Conservation (phyloP, 1,140 invertebrate genomes). For the Drosophila pseudoananassae region DNA sequence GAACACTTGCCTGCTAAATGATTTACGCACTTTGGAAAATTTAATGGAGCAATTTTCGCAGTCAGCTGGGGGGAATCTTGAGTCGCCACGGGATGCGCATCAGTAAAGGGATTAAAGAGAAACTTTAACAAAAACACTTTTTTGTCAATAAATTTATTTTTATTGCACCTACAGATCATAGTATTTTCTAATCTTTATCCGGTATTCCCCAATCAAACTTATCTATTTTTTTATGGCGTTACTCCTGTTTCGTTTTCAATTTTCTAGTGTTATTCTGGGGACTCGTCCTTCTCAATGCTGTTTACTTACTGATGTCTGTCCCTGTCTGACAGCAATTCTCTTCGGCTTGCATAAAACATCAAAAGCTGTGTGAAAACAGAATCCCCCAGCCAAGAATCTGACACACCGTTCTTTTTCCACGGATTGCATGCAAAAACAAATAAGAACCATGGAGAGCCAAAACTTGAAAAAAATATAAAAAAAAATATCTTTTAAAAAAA, state of each 20-base stretch:
- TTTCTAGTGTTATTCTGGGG: slow-evolving; percentile 3
- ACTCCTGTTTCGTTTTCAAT: slow-evolving; percentile 18
- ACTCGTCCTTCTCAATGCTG: not conserved
- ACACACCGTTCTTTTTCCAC: not conserved
- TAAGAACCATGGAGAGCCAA: slow-evolving; percentile 39
- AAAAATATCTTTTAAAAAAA: slow-evolving; percentile 11
- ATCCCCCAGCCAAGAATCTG: slow-evolving; percentile 32
- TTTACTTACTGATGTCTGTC: slow-evolving; percentile 30
- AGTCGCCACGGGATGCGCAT: slow-evolving; percentile 2
- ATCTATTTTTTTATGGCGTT: slow-evolving; percentile 3
- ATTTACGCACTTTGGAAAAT: slow-evolving; percentile 60
- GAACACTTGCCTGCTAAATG: slow-evolving; percentile 65
- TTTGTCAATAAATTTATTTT: slow-evolving; percentile 1
- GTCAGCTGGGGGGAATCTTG: slow-evolving; percentile 20
- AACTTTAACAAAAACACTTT: slow-evolving; percentile 19
- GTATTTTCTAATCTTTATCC: not conserved
- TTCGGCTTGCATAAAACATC: slow-evolving; percentile 74
- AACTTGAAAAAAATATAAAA: slow-evolving; percentile 23
- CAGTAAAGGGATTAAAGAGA: not conserved
- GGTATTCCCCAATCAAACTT: slow-evolving; percentile 6
- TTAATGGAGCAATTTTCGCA: slow-evolving; percentile 49
- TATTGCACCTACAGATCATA: not conserved
- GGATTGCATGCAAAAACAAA: slow-evolving; percentile 59
- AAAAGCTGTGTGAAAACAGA: slow-evolving; percentile 70
- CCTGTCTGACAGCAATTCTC: slow-evolving; percentile 19